These are phyloP conservation scores for Lordiphosa andalusiaca DNA, from an alignment of 2,888 invertebrate genomes.

Conservation along the genomic window DNA sequence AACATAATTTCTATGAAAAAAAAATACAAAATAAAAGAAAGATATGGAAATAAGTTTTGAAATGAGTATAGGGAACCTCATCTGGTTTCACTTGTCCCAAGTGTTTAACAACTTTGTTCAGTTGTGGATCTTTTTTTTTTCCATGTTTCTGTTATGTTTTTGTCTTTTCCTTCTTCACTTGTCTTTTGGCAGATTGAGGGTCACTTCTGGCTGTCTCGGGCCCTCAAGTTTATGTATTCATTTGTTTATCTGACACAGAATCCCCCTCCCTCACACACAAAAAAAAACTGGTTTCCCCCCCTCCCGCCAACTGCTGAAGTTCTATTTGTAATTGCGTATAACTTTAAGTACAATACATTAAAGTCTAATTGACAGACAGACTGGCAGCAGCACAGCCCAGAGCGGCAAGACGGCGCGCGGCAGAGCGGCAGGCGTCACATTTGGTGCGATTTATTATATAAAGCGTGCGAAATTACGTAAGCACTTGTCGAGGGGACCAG, in stretches of 20 bases:
- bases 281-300: slow-evolving; percentile 28
- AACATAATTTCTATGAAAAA: too few species aligned
- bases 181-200: slow-evolving; percentile 19
- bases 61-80: not conserved
- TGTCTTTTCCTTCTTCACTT: slow-evolving; percentile 6
- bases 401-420: slow-evolving; percentile 14
- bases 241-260: slow-evolving; percentile 41
- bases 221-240: slow-evolving; percentile 51
- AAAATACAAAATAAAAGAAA: too few species aligned
- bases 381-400: slow-evolving; percentile 49
- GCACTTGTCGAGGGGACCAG: slow-evolving; percentile 47
- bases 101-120: slow-evolving; percentile 6
- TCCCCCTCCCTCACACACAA: not conserved
- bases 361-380: slow-evolving; percentile 71
- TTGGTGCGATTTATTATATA: slow-evolving; percentile 46
- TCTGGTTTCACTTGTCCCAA: too few species aligned
- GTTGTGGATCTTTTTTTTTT: slow-evolving; percentile 12
- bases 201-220: slow-evolving; percentile 21
- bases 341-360: slow-evolving; percentile 73
- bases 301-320: slow-evolving; percentile 41
- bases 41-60: not conserved
- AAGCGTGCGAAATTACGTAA: slow-evolving; percentile 60
- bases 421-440: slow-evolving; percentile 4
- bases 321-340: slow-evolving; percentile 67
- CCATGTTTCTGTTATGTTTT: slow-evolving; percentile 12